A percentile compares a stretch with the other conserved stretches of the same genome.
Conservation (phyloP, 2,888 invertebrate species). For the Campoplex capitator region DNA sequence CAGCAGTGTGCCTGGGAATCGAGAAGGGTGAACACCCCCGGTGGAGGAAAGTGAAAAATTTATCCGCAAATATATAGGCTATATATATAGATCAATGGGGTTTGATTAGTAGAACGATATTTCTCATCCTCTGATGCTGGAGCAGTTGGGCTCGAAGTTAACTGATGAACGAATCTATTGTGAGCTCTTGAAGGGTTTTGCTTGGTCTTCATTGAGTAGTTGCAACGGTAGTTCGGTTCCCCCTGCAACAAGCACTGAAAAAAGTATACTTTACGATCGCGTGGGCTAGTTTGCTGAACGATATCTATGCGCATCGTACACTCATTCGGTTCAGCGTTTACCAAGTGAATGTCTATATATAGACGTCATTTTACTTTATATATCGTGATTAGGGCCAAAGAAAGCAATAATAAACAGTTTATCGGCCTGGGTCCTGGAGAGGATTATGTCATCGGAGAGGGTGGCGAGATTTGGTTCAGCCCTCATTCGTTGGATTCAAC, state of each 20-base stretch:
- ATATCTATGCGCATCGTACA: conserved; percentile 70
- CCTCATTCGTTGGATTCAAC: conserved; percentile 50
- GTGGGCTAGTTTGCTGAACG: conserved; percentile 72
- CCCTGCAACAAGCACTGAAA: conserved; percentile 60
- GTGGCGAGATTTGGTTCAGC: conserved; percentile 1
- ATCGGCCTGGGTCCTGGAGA: conserved; percentile 75
- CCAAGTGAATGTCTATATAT: conserved; percentile 2
- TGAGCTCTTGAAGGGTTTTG: neutral
- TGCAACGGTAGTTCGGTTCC: neutral
- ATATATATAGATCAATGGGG: conserved; percentile 44
- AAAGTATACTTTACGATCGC: conserved; percentile 73
- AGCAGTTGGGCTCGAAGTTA: conserved; percentile 6
- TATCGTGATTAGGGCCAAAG: conserved; percentile 57
- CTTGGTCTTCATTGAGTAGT: conserved; percentile 4
- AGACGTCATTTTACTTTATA: conserved; percentile 45
- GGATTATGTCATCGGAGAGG: conserved; percentile 74
- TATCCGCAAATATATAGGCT: conserved; percentile 28
- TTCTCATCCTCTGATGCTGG: conserved; percentile 30
- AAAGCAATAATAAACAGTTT: conserved; percentile 81
- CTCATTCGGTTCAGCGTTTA: neutral
- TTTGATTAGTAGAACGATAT: conserved; percentile 56
- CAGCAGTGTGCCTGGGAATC: neutral
- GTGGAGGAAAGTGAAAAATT: conserved; percentile 23
- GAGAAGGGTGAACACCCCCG: conserved; percentile 18
- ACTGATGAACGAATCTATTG: conserved; percentile 1